Conservation (phyloP, 1,140 invertebrate species). For the Neodiprion pinetum region DNA sequence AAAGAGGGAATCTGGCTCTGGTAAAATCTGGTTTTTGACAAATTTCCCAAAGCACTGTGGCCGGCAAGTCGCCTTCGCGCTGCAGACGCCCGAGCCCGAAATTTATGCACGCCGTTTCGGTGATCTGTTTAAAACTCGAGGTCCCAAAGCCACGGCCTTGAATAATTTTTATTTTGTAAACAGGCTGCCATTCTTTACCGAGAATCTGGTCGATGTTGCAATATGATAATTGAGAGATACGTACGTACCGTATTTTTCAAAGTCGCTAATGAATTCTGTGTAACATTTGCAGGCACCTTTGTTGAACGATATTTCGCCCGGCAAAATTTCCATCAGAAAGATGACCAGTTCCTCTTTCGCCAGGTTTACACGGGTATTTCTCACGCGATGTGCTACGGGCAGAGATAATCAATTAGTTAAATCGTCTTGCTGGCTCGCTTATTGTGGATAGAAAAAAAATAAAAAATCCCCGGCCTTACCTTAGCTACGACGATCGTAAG, state of each 20-base stretch:
- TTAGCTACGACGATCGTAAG: background rate
- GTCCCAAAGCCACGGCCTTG: too few relatives aligned
- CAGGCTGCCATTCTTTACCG: too few relatives aligned
- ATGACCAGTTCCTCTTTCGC: conserved; percentile 10
- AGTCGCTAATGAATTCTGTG: conserved; percentile 26
- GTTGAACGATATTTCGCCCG: conserved; percentile 22
- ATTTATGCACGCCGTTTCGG: conserved; percentile 20
- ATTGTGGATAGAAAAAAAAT: too few relatives aligned
- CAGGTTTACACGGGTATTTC: background rate
- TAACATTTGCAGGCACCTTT: conserved; percentile 26
- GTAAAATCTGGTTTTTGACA: background rate
- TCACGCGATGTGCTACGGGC: background rate
- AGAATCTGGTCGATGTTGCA: background rate
- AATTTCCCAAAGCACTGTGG: background rate
- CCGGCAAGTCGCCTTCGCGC: conserved; percentile 1
- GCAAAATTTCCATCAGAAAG: conserved; percentile 21
- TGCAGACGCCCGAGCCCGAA: background rate
- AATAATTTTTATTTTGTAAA: too few relatives aligned
- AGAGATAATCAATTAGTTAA: background rate
- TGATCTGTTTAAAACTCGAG: background rate
- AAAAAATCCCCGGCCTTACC: background rate
- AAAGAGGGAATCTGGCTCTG: background rate
- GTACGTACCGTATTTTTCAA: conserved; percentile 27
- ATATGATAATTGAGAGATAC: background rate
- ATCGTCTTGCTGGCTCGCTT: too few relatives aligned